Base-by-base conservation (phyloP, 2,797 vertebrate species). In the Lepus townsendii region DNA sequence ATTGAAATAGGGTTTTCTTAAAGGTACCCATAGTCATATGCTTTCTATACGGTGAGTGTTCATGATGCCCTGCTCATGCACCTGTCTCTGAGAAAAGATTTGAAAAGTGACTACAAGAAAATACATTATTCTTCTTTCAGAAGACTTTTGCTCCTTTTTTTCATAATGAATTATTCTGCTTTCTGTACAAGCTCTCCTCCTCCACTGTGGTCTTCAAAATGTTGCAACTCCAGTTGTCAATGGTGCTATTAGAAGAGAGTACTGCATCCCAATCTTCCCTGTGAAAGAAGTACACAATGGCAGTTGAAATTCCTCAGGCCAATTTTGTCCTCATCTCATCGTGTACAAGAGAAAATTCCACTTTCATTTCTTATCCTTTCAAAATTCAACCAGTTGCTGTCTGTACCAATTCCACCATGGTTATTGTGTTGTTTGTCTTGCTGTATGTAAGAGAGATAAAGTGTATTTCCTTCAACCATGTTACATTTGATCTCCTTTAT, bases 141-240 rank as follows among this genome's bases (percentile, higher is more conserved):
- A 76, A 77, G 9, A 32, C 75, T 57, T 16, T 71, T 32, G 3
- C 16, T 83, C 7, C 30, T 83, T 93, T 92, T 35, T 35, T 57
- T 87, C 27, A 62, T 91, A 94, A 73, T 79, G 42, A 84, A 71
- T 62, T 66, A 93, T 50, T n/a, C 17, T 87, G n/a, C 26, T 85
- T 75, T 90, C n/a, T 50, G 30, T 65, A 72, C 95, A 80, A 78
- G 52, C 8, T 2, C 38, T 30, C 11, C 5, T 54, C 27, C 14
- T 57, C 13, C 19, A 17, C 35, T 62, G 54, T 42, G 30, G 47
- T 47, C 50, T 88, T 90, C 54, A 5, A 52, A 75, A 79, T 24
- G 90, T 79, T 76, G 24, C 5, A 9, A 80, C 30, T 72, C 71
- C 3, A 42, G 19, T 75, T 93, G 47, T 79, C 72, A 35, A 63